Evolutionary conservation across 2,113 vertebrate species (phyloP), one percentile per base, ranked within the genome.

Genomic region (Osmerus eperlanus): DNA sequence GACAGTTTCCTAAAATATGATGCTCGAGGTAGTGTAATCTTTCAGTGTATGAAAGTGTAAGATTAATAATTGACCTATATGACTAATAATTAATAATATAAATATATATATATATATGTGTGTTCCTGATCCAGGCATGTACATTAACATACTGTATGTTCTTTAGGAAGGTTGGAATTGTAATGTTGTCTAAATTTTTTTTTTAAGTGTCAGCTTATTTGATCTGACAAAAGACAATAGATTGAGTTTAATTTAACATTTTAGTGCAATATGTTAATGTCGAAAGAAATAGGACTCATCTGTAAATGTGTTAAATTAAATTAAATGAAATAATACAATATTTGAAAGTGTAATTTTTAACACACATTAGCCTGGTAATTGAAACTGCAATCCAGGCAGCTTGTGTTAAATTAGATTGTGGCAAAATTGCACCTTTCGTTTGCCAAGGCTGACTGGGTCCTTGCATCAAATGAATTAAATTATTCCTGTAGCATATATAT

Each of bases 401-500:
- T 86, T 83, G 84, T 83, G 83, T 86, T 85, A 91, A 90, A 91
- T 92, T 84, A 90, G 86, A 88, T 88, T 84, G 85, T 82, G 83
- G 84, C 68, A 77, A 85, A 89, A 89, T 85, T 81, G 84, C 86
- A 89, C 86, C 88, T 85, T 84, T 87, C 78, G 72, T 84, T 90
- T 89, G 81, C 84, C 83, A 86, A 85, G 90, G 83, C 82, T 89
- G 86, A 92, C 81, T 90, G 89, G 89, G 77, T 88, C 84, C 74
- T 80, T 80, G 87, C 89, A 87, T 92, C 88, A 88, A 86, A 90
- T 88, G 87, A 79, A 91, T 92, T 89, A 89, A 92, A 93, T 93
- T 92, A 93, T 92, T 91, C 86, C 89, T 90, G 83, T 81, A 84
- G 81, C 86, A 83, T 88, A 91, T 93, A 87, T 90, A 90, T 92